These are phyloP conservation scores for Eumerus sabulonum DNA, from an alignment of 2,888 invertebrate genomes.

Conservation along the genomic window DNA sequence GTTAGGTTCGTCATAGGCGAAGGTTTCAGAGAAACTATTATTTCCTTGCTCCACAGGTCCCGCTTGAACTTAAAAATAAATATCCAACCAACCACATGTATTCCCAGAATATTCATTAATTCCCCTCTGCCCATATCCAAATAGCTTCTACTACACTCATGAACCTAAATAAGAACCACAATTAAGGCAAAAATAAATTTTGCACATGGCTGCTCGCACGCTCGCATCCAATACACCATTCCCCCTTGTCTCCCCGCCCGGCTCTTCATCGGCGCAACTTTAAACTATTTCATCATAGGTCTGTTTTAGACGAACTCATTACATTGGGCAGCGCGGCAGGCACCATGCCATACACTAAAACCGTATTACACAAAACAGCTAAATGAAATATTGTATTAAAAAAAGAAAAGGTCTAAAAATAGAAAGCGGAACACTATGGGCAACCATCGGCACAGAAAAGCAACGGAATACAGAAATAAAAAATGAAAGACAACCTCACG, in stretches of 20 bases:
- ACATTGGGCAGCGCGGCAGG: constrained; percentile 18
- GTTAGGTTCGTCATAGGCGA: too few relatives aligned
- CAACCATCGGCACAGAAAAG: constrained; percentile 51
- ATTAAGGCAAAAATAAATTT: constrained; percentile 31
- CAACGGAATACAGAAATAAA: too few relatives aligned
- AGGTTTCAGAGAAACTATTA: too few relatives aligned
- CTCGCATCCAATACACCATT: constrained; percentile 4
- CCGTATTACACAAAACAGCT: constrained; percentile 32
- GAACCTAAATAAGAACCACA: constrained; percentile 7
- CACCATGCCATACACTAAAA: constrained; percentile 17
- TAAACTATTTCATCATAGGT: constrained; percentile 31
- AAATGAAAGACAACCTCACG: background rate
- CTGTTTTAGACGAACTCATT: constrained; percentile 47
- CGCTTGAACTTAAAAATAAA: too few relatives aligned
- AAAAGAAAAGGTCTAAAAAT: constrained; percentile 52
- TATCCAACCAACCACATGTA: background rate
- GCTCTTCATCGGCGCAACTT: too few relatives aligned
- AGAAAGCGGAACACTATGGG: constrained; percentile 67
- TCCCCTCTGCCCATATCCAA: background rate
- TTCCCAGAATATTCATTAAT: background rate
- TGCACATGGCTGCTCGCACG: constrained; percentile 43
- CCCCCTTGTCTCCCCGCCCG: background rate
- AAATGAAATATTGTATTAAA: constrained; percentile 26
- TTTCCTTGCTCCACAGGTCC: too few relatives aligned
- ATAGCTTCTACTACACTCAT: background rate